phyloP scores from a whole-genome alignment of 2,888 invertebrate genomes.

The Embidobia sp. region DNA sequence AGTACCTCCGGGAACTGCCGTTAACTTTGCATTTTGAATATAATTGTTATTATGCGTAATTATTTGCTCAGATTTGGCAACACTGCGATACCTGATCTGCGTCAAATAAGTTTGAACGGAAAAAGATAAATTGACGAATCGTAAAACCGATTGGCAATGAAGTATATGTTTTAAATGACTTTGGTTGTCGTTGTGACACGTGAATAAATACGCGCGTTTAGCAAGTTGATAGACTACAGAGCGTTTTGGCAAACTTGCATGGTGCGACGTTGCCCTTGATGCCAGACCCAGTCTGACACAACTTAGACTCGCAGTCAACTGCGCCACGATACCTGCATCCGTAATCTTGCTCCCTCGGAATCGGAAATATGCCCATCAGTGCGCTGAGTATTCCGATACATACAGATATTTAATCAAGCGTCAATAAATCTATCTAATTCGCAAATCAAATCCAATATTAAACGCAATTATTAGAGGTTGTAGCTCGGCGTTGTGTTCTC shows the following conservation, averaged over 20 bases:
- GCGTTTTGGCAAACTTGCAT: constrained; percentile 73
- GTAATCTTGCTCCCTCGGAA: constrained; percentile 25
- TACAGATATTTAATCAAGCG: constrained; percentile 29
- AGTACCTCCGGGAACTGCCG: constrained; percentile 10
- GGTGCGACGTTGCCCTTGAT: constrained; percentile 38
- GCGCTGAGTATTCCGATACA: constrained; percentile 1
- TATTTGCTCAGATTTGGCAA: too few relatives aligned
- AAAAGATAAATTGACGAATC: too few relatives aligned
- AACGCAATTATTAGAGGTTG: constrained; percentile 33
- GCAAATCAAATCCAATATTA: constrained; percentile 38
- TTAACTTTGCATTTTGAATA: constrained; percentile 6
- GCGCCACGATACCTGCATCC: constrained; percentile 2
- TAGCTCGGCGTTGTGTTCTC: constrained; percentile 11
- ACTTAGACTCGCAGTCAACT: constrained; percentile 29
- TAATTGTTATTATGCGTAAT: too few relatives aligned
- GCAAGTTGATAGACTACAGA: constrained; percentile 77
- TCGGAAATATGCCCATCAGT: constrained; percentile 36
- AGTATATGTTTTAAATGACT: constrained; percentile 56
- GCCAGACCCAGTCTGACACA: constrained; percentile 59
- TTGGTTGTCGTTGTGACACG: constrained; percentile 1
- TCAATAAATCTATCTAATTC: constrained; percentile 43
- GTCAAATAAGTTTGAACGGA: too few relatives aligned
- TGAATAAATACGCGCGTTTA: constrained; percentile 24
- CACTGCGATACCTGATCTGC: too few relatives aligned
- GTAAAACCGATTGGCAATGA: constrained; percentile 50